Evolutionary conservation across 2,113 vertebrate genomes (phyloP).

Genomic region (Hypomesus transpacificus): DNA sequence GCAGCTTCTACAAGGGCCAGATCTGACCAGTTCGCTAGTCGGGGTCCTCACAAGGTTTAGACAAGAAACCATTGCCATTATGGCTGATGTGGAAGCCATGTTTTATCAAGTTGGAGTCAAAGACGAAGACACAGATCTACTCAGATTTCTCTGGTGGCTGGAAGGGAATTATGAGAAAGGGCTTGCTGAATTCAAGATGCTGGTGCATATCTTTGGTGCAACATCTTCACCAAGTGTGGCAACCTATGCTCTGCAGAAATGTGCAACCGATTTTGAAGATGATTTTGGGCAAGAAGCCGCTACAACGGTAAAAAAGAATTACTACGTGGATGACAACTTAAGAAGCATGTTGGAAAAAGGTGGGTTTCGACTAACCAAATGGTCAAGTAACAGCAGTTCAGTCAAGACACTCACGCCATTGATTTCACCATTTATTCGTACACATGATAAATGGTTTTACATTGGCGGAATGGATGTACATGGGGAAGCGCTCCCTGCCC

Average conservation of each 20-base stretch:
- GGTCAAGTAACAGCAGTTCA: constrained; percentile 10
- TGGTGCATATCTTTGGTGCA: constrained; percentile 21
- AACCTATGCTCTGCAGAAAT: constrained; percentile 9
- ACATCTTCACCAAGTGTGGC: constrained; percentile 19
- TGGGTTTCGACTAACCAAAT: constrained; percentile 15
- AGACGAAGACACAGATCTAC: constrained; percentile 20
- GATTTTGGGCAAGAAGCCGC: not conserved
- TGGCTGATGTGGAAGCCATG: constrained; percentile 27
- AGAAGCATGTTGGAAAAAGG: constrained; percentile 16
- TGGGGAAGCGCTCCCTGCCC: too few species aligned
- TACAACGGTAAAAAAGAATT: not conserved
- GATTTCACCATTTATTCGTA: too few species aligned
- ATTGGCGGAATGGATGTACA: too few species aligned
- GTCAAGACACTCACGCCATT: too few species aligned
- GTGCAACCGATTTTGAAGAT: not conserved
- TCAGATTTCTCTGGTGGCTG: constrained; percentile 34
- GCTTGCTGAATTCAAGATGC: constrained; percentile 12
- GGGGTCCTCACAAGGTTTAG: constrained; percentile 25
- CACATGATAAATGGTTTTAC: too few species aligned
- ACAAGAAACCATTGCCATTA: constrained; percentile 23
- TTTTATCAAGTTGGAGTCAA: constrained; percentile 25
- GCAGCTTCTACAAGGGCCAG: constrained; percentile 16
- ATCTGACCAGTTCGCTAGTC: constrained; percentile 24
- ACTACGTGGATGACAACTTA: constrained; percentile 20
- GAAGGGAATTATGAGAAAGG: not conserved